phyloP scores from a whole-genome alignment of 2,113 vertebrate genomes.

The Otus sunia region DNA sequence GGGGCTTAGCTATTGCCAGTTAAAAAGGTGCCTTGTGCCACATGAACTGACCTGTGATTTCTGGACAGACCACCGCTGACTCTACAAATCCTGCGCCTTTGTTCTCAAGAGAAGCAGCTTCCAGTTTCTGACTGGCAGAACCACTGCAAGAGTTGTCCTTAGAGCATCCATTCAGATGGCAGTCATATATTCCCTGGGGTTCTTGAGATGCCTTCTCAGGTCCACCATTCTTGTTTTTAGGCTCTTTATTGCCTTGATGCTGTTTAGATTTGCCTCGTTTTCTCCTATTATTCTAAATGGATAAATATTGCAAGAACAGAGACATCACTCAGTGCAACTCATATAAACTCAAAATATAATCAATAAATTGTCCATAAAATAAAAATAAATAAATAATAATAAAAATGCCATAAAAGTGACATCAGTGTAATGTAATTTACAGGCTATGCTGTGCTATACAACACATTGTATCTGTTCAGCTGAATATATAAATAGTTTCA shows the following conservation, averaged over 20 bases:
- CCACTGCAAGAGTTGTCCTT: slow-evolving; percentile 62
- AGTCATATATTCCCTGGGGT: slow-evolving; percentile 3
- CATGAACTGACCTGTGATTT: slow-evolving; percentile 68
- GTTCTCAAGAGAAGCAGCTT: slow-evolving; percentile 25
- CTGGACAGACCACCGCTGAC: background rate
- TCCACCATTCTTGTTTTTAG: slow-evolving; percentile 61
- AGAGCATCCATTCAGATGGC: slow-evolving; percentile 36
- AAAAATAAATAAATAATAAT: no score
- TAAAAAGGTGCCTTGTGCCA: background rate
- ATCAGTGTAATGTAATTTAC: background rate
- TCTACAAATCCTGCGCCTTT: slow-evolving; percentile 44
- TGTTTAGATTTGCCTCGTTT: slow-evolving; percentile 82
- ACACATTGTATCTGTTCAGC: background rate
- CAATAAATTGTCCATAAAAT: background rate
- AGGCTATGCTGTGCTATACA: background rate
- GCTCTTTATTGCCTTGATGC: slow-evolving; percentile 72
- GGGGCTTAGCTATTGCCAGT: background rate
- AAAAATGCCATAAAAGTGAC: background rate
- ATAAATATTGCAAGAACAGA: background rate
- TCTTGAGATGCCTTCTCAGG: slow-evolving; percentile 47
- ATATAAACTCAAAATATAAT: background rate
- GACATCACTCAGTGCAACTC: background rate
- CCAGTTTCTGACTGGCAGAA: slow-evolving; percentile 54
- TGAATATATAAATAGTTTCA: background rate
- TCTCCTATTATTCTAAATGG: slow-evolving; percentile 75